These are phyloP conservation scores for Poecilus cupreus DNA, from an alignment of 2,888 invertebrate species.

Conservation along the genomic window DNA sequence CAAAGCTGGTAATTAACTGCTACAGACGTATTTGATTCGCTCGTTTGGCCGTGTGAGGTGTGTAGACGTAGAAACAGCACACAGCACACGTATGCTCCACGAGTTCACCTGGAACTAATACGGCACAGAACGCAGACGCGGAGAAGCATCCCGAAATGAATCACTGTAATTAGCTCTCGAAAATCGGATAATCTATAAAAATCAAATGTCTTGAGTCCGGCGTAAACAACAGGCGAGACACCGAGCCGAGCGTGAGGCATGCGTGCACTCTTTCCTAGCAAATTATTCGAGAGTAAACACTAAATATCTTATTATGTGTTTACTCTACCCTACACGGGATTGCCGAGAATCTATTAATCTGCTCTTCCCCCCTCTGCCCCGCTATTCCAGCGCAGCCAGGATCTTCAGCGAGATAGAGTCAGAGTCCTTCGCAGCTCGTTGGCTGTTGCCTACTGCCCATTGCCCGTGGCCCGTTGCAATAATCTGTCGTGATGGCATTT, in stretches of 20 bases:
- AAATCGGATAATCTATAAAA: conserved; percentile 24
- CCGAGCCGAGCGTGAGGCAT: background rate
- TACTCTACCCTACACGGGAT: conserved; percentile 64
- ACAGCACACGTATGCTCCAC: background rate
- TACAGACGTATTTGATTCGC: conserved; percentile 40
- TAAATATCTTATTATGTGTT: conserved; percentile 68
- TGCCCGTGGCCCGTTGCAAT: background rate
- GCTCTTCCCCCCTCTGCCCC: conserved; percentile 66
- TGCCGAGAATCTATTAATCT: conserved; percentile 68
- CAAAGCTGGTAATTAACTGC: conserved; percentile 43
- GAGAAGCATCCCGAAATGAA: background rate
- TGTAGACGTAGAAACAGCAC: background rate
- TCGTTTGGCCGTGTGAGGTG: conserved; percentile 21
- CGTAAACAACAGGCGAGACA: background rate
- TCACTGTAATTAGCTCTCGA: conserved; percentile 22
- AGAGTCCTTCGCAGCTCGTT: conserved; percentile 64
- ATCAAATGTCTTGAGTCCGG: conserved; percentile 14
- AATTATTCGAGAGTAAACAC: conserved; percentile 64
- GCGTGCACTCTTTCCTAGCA: background rate
- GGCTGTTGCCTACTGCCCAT: no score
- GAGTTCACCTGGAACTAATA: background rate
- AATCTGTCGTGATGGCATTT: background rate
- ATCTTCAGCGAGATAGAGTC: conserved; percentile 67
- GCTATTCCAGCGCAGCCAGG: conserved; percentile 69
- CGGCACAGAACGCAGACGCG: background rate